Percentiles rank a stretch among this genome's conserved stretches.
phyloP scores from a whole-genome alignment of 2,888 invertebrate genomes.

The Cancer borealis region DNA sequence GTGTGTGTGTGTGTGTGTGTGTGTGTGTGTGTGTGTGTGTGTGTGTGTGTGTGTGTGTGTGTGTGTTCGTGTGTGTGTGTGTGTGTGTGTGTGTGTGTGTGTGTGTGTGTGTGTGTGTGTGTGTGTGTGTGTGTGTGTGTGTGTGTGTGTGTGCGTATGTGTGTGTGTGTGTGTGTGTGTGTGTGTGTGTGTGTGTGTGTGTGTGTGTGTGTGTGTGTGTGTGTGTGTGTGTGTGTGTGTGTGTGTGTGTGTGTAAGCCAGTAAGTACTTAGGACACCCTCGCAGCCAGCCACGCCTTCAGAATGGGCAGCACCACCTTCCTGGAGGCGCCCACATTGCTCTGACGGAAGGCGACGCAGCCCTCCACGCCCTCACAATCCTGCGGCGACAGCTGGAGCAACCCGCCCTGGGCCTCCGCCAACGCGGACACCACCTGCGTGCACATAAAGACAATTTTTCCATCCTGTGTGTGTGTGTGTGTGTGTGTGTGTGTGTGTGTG shows the following conservation, averaged over 20 bases:
- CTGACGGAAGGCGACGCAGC: slow-evolving; percentile 67
- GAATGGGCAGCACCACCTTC: slow-evolving; percentile 77
- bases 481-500: slow-evolving; percentile 46
- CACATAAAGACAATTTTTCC: background rate
- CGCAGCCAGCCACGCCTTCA: slow-evolving; percentile 70
- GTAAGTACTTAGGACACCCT: background rate
- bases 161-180: slow-evolving; percentile 5
- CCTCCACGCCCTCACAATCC: background rate
- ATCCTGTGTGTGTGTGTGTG: slow-evolving; percentile 41
- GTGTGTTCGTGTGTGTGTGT: no score
- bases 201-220: slow-evolving; percentile 56
- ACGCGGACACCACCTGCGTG: slow-evolving; percentile 44
- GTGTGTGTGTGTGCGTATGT: background rate
- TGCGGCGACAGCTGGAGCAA: slow-evolving; percentile 56
- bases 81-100: no score
- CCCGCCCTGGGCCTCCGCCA: slow-evolving; percentile 30
- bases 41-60: background rate
- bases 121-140: no score
- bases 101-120: no score
- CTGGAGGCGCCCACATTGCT: slow-evolving; percentile 77
- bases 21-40: slow-evolving; percentile 47
- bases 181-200: slow-evolving; percentile 47
- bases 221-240: slow-evolving; percentile 48
- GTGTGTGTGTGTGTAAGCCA: slow-evolving; percentile 20
- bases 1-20: slow-evolving; percentile 56